phyloP scores from a whole-genome alignment of 2,113 vertebrate genomes.

The Penelope pileata region DNA sequence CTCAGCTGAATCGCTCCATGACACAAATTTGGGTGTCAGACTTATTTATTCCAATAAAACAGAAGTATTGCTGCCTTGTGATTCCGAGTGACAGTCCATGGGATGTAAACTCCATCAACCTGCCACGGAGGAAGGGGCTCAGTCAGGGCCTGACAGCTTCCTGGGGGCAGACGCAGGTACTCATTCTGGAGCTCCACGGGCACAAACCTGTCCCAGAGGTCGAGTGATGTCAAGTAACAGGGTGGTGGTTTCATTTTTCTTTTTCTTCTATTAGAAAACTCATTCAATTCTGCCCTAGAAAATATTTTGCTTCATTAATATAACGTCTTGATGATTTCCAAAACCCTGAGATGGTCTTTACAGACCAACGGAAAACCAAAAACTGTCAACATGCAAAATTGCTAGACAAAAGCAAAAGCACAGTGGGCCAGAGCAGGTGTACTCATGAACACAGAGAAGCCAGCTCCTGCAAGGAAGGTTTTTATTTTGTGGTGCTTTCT shows the following conservation, averaged over 20 bases:
- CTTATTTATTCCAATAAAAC: not conserved
- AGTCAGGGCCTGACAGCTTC: not conserved
- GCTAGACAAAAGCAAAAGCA: not conserved
- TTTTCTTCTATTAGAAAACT: not conserved
- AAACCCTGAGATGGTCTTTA: not conserved
- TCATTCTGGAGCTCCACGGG: rapidly evolving
- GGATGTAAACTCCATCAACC: not conserved
- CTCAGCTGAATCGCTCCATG: not conserved
- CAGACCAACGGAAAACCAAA: not conserved
- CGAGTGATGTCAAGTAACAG: not conserved
- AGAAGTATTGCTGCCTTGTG: not conserved
- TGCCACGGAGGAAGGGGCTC: not conserved
- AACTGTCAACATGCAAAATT: not conserved
- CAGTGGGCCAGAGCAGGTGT: not conserved
- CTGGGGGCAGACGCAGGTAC: not conserved
- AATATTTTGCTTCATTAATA: not conserved
- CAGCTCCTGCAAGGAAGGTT: not conserved
- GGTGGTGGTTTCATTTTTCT: not conserved
- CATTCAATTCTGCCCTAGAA: not conserved
- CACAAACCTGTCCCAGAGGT: not conserved
- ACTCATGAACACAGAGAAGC: not conserved
- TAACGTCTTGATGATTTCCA: not conserved
- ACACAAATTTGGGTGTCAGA: not conserved
- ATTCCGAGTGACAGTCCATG: not conserved
- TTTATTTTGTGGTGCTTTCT: not conserved